These are phyloP conservation scores for Branchinecta lynchi DNA, from an alignment of 1,140 invertebrate species.

Conservation along the genomic window DNA sequence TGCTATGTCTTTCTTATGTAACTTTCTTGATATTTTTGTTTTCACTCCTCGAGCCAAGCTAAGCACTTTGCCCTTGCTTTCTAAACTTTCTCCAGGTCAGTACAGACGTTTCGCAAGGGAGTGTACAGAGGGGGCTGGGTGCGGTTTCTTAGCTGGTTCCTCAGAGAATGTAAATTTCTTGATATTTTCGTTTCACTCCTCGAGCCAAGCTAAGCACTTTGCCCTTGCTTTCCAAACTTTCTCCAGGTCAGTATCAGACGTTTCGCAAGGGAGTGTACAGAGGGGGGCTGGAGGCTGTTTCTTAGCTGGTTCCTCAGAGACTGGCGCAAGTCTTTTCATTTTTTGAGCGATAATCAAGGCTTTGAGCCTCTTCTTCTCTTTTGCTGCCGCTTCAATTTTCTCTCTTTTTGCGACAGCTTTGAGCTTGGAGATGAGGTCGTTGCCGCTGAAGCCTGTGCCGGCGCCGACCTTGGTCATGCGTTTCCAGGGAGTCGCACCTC, in stretches of 20 bases:
- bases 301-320: background rate
- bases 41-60: background rate
- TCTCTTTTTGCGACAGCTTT: background rate
- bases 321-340: background rate
- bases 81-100: background rate
- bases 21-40: no score
- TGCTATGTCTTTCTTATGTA: no score
- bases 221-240: background rate
- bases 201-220: conserved; percentile 1
- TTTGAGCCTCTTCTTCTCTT: conserved; percentile 7
- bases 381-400: background rate
- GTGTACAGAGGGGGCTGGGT: background rate
- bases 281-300: background rate
- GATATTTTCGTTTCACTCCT: background rate
- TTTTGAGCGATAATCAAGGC: background rate
- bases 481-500: background rate
- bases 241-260: background rate
- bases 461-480: background rate
- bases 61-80: background rate
- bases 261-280: background rate
- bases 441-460: background rate
- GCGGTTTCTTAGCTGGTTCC: background rate
- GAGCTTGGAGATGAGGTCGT: background rate
- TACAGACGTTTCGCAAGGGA: background rate
- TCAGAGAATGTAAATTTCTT: background rate